phyloP scores from a whole-genome alignment of 2,797 vertebrate genomes.

The Clarias platycephalus region DNA sequence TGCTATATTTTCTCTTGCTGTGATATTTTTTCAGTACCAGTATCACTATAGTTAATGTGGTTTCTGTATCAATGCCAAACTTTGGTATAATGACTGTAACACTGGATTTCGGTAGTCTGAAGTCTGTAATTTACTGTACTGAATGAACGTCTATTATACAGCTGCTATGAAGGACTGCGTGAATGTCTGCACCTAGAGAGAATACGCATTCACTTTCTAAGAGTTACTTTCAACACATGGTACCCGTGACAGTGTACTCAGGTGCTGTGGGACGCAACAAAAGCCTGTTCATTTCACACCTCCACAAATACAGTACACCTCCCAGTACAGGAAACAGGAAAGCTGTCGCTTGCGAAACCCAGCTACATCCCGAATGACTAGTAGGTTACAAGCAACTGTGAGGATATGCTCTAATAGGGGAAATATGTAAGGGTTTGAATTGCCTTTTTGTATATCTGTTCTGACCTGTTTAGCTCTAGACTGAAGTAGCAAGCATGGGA shows the following conservation, averaged over 20 bases:
- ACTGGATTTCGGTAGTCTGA: not conserved
- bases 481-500: not conserved
- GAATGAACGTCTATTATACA: not conserved
- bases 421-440: conserved; percentile 34
- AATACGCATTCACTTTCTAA: not conserved
- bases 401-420: conserved; percentile 26
- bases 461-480: not conserved
- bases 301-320: conserved; percentile 14
- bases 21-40: too few species aligned
- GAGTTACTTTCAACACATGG: conserved; percentile 9
- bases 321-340: conserved; percentile 3
- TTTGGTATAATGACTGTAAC: not conserved
- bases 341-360: conserved; percentile 11
- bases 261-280: conserved; percentile 41
- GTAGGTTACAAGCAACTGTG: conserved; percentile 19
- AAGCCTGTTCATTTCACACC: conserved; percentile 37
- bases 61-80: not conserved
- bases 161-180: not conserved
- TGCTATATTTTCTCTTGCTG: too few species aligned
- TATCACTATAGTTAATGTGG: not conserved
- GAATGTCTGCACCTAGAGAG: not conserved
- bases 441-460: conserved; percentile 15
- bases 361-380: conserved; percentile 12
- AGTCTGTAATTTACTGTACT: not conserved
- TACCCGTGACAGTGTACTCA: conserved; percentile 34